phyloP scores from a whole-genome alignment of 2,113 vertebrate species.

The Dicrurus megarhynchus region DNA sequence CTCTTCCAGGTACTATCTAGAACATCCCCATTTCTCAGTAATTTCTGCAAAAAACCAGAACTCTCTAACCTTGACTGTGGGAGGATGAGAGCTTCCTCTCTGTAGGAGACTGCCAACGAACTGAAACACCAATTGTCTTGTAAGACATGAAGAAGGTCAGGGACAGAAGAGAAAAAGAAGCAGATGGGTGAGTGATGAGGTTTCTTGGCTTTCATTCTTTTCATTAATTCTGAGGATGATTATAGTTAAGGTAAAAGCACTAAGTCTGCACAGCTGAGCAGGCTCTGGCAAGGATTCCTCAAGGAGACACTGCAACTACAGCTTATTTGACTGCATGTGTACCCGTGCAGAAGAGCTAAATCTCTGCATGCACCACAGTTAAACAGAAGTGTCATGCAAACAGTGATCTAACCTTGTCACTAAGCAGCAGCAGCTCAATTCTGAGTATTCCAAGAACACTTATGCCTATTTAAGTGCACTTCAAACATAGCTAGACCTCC shows the following conservation, averaged over 20 bases:
- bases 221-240: background rate
- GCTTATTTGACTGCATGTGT: background rate
- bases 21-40: background rate
- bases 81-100: background rate
- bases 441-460: background rate
- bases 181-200: background rate
- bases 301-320: background rate
- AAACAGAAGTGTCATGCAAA: background rate
- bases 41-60: background rate
- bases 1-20: background rate
- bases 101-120: background rate
- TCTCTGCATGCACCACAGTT: background rate
- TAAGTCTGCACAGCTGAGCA: background rate
- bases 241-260: background rate
- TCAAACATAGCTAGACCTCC: background rate
- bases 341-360: background rate
- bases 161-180: background rate
- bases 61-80: background rate
- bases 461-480: background rate
- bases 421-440: background rate
- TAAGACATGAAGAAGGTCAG: background rate
- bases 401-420: background rate
- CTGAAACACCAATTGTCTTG: background rate
- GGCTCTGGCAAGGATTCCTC: slow-evolving; percentile 5
- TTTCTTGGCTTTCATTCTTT: background rate